These are phyloP conservation scores for Zosterops hypoxanthus DNA, from an alignment of 2,113 vertebrate genomes.

Conservation along the genomic window DNA sequence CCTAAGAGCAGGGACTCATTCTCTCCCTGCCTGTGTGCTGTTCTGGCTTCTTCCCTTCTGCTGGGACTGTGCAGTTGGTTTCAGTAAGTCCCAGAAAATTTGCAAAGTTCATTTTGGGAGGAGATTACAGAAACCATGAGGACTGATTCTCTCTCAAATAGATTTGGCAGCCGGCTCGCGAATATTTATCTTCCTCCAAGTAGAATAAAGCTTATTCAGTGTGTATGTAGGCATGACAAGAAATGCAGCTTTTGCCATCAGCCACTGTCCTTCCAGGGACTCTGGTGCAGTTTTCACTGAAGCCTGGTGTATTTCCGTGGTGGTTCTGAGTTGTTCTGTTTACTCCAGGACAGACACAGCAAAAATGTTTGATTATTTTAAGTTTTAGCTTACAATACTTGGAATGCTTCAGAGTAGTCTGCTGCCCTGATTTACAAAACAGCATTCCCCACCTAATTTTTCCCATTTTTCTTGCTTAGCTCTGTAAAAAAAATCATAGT, in stretches of 20 bases:
- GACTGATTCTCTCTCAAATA: not conserved
- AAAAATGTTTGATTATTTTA: slow-evolving; percentile 27
- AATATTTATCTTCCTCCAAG: not conserved
- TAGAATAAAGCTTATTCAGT: not conserved
- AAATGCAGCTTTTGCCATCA: not conserved
- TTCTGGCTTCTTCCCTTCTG: not conserved
- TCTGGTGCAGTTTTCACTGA: not conserved
- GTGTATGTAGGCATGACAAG: not conserved
- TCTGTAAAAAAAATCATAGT: not conserved
- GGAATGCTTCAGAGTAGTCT: not conserved
- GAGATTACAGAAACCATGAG: not conserved
- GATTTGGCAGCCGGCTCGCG: not conserved
- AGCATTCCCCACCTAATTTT: not conserved
- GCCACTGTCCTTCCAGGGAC: not conserved
- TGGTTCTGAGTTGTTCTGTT: not conserved
- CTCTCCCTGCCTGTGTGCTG: not conserved
- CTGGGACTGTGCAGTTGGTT: accelerated
- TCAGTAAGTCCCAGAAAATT: not conserved
- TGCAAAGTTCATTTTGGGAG: not conserved
- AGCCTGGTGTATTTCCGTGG: not conserved
- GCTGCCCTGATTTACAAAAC: not conserved
- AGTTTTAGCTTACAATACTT: slow-evolving; percentile 5
- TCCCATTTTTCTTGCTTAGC: not conserved
- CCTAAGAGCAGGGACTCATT: not conserved
- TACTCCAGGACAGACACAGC: not conserved